Evolutionary conservation across 2,797 vertebrate species (phyloP), one percentile per base, ranked within the genome.

Genomic region (Vipera latastei): DNA sequence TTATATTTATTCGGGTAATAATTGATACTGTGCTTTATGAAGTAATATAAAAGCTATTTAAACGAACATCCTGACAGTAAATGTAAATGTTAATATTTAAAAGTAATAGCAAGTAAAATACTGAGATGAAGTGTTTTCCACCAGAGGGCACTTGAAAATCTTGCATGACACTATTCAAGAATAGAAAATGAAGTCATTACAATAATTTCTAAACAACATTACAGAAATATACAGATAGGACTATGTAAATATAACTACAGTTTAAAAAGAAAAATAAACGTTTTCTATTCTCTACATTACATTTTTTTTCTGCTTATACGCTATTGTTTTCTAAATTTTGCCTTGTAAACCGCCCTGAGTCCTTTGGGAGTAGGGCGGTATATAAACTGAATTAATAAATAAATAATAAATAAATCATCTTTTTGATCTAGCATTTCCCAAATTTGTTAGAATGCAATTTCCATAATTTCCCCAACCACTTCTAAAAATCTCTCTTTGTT

Each of bases 141-240:
- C 90, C 90, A 93, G 92, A 90, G 92, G 92, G 92, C 90, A 91
- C 92, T 93, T 91, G 69, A 85, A 93, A 93, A 89, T 91, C 90
- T 91, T 93, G 32, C 59, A 93, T 85, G 69, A 48, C 85, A 56
- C 57, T 8, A 32, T 93, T 91, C 57, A 56, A 89, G 65, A 93
- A 91, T 9, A 63, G 59, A 93, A 83, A 89, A 38, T 44, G 48
- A 57, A 61, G 4, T 91, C 4, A n/a, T 93, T 91, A 89, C 48
- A 85, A 13, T n/a, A 1, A 56, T 8, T 57, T 60, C 22, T 57
- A 91, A 85, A 89, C 56, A 73, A 44, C 89, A 57, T 20, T 83
- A 48, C 73, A 22, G 73, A 83, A 83, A 48, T 48, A 83, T 83
- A 83, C 8, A 48, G 73, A 25, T 48, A 83, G 38, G 73, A 48